Base-by-base conservation (phyloP, 1,140 invertebrate species). In the Ceratina japonica region DNA sequence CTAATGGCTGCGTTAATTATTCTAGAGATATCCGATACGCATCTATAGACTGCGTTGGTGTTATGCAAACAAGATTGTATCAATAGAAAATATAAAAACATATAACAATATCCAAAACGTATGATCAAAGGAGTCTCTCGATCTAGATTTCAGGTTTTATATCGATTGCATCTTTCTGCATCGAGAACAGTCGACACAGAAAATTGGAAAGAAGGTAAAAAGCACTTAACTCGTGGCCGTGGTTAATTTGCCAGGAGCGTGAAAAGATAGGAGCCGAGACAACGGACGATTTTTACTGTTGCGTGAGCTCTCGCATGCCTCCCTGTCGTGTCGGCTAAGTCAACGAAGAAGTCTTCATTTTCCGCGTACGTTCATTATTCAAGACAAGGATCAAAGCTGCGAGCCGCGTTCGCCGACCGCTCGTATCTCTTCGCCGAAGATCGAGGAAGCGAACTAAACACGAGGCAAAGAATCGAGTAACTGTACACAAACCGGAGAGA, bases 311-410 rank as follows among this genome's bases (percentile, higher is more conserved):
- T 3, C 44, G 27, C 61, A 18, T 24, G 20, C 56, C 49, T 4
- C 31, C 56, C 31, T 22, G 10, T 31, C 20, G 13, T 31, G 15
- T 0, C 3, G 54, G 31, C 58, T 37, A 27, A 51, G 54, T 51
- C 63, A 16, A 68, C 63, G 51, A 20, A 20, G n/a, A n/a, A 18
- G 15, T 51, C 56, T 69, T 51, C 49, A 76, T 76, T 61, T 61
- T 31, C 44, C 37, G 12, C 63, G 63, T 64, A 54, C 52, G 37
- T 8, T 75, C 63, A 27, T 75, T 68, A 27, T 16, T 27, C 31
- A 1, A 68, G 73, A 75, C 73, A 75, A 68, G 31, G 20, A 75
- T 75, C 73, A 24, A 16, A 62, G 44, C 18, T 73, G 27, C 27
- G 24, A 52, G 22, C 13, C 24, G 24, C 18, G 49, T 15, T 56